A percentile compares a stretch with the other conserved stretches of the same genome.
Evolutionary conservation across 2,888 invertebrate genomes (phyloP).

Genomic region (Acrobasis suavella): DNA sequence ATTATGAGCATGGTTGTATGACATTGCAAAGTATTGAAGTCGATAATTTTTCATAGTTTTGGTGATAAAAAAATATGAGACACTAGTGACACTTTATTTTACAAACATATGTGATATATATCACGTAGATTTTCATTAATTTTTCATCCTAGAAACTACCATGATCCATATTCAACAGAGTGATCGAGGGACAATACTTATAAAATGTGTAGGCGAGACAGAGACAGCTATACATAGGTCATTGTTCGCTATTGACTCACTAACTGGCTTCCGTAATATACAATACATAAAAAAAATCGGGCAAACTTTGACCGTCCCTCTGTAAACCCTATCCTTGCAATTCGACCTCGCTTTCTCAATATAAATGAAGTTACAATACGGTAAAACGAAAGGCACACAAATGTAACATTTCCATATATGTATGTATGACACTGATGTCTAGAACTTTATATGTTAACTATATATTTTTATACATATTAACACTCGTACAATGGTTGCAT

Average conservation of each 20-base stretch:
- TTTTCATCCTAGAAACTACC: too few relatives aligned
- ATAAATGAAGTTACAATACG: conserved; percentile 20
- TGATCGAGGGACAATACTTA: too few relatives aligned
- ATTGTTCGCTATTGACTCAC: neutral
- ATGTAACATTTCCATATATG: conserved; percentile 33
- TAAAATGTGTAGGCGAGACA: neutral
- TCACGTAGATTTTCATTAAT: too few relatives aligned
- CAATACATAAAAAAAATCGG: conserved; percentile 19
- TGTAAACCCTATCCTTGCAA: conserved; percentile 5
- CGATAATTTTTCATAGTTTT: too few relatives aligned
- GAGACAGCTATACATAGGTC: neutral
- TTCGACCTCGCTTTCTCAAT: conserved; percentile 20
- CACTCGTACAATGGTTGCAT: conserved; percentile 41
- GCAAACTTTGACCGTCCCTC: conserved; percentile 4
- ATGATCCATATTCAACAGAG: too few relatives aligned
- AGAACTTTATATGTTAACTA: conserved; percentile 36
- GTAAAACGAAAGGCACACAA: conserved; percentile 44
- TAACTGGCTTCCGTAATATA: neutral
- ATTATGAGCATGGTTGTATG: too few relatives aligned
- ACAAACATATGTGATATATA: too few relatives aligned
- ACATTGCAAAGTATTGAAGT: too few relatives aligned
- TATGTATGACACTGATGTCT: conserved; percentile 36
- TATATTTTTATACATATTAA: conserved; percentile 36
- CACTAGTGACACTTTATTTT: too few relatives aligned
- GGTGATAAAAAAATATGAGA: too few relatives aligned